phyloP scores from a whole-genome alignment of 2,888 invertebrate genomes.

The Celastrina argiolus region DNA sequence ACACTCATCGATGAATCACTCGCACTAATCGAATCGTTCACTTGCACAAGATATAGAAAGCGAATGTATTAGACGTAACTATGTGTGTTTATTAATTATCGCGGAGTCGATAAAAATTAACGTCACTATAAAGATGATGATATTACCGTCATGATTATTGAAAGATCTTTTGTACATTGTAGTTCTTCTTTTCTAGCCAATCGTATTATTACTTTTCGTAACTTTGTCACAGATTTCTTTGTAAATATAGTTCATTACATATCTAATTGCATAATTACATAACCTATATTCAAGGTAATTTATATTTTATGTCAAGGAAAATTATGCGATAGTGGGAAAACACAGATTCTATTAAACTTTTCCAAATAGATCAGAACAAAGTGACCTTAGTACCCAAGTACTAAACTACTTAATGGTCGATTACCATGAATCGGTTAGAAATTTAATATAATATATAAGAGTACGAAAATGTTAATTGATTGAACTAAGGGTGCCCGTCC shows the following conservation, averaged over 20 bases:
- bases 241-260: neutral
- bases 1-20: constrained; percentile 77
- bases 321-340: constrained; percentile 7
- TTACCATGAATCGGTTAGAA: neutral
- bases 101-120: neutral
- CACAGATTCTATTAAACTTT: constrained; percentile 17
- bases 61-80: constrained; percentile 45
- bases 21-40: constrained; percentile 61
- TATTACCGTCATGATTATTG: neutral
- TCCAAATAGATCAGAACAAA: neutral
- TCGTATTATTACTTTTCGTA: neutral
- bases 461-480: too few relatives aligned
- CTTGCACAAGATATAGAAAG: constrained; percentile 68
- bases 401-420: neutral
- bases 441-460: too few relatives aligned
- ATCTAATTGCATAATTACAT: neutral
- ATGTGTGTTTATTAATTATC: constrained; percentile 29
- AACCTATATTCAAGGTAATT: constrained; percentile 14
- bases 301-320: constrained; percentile 19
- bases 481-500: too few relatives aligned
- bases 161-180: neutral
- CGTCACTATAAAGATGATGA: neutral
- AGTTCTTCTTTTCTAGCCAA: neutral
- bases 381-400: neutral
- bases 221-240: neutral